These are phyloP conservation scores for Poeciliopsis paucimaculata DNA, from an alignment of 2,797 vertebrate species.

Conservation along the genomic window DNA sequence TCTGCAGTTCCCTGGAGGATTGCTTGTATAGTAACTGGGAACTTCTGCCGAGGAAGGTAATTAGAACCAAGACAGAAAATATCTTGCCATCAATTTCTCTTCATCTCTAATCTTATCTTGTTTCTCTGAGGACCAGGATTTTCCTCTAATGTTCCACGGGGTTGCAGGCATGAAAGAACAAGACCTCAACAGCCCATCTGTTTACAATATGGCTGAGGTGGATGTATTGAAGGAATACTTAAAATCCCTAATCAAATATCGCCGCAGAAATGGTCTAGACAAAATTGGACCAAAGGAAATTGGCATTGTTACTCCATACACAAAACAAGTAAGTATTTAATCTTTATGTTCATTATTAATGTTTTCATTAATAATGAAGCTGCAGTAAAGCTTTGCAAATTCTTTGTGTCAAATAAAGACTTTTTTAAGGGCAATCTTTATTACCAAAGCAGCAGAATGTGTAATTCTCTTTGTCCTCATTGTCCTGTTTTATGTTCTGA, in stretches of 20 bases:
- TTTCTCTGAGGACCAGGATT: slow-evolving; percentile 74
- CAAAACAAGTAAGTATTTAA: slow-evolving; percentile 84
- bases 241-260: slow-evolving; percentile 79
- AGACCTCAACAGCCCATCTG: slow-evolving; percentile 83
- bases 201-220: slow-evolving; percentile 88
- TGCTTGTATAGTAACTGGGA: slow-evolving; percentile 85
- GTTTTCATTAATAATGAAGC: not conserved
- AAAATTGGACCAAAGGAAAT: slow-evolving; percentile 80
- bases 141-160: slow-evolving; percentile 91
- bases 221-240: slow-evolving; percentile 82
- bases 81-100: not conserved
- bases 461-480: not conserved
- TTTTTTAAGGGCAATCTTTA: not conserved
- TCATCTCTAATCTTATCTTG: not conserved
- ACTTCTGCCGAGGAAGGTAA: slow-evolving; percentile 80
- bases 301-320: slow-evolving; percentile 89
- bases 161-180: slow-evolving; percentile 83
- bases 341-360: not conserved
- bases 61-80: not conserved
- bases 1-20: slow-evolving; percentile 50
- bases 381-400: not conserved
- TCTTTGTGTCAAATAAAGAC: not conserved
- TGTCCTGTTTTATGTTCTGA: not conserved
- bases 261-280: slow-evolving; percentile 74
- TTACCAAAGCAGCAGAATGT: not conserved